Conservation (phyloP, 1,140 invertebrate species). For the Ruditapes philippinarum region DNA sequence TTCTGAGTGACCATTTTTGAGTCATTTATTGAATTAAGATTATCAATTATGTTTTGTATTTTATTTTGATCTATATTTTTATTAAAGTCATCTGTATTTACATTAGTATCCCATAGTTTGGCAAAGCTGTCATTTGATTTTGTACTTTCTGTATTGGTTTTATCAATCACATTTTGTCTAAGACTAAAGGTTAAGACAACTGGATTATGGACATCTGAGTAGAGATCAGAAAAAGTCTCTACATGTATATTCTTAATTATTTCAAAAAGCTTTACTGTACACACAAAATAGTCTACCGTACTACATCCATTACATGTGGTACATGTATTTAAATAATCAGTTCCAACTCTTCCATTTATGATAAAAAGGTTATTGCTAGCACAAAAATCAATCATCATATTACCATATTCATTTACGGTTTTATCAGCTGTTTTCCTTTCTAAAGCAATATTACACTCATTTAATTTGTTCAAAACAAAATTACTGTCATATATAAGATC, state of each 20-base stretch:
- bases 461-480: neutral
- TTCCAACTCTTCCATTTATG: neutral
- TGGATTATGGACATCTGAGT: neutral
- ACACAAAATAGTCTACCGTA: neutral
- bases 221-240: neutral
- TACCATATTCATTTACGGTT: neutral
- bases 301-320: neutral
- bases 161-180: no score
- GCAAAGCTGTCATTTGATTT: no score
- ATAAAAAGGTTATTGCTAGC: neutral
- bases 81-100: no score
- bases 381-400: neutral
- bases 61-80: no score
- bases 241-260: neutral
- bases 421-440: neutral
- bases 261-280: neutral
- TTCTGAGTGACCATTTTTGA: no score
- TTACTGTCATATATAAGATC: neutral
- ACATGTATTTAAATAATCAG: neutral
- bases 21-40: no score
- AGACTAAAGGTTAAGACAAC: no score
- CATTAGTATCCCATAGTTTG: no score
- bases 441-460: neutral
- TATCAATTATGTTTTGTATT: no score
- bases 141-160: no score